These are phyloP conservation scores for Ambastaia sidthimunki DNA, from an alignment of 2,797 vertebrate genomes.

Conservation along the genomic window DNA sequence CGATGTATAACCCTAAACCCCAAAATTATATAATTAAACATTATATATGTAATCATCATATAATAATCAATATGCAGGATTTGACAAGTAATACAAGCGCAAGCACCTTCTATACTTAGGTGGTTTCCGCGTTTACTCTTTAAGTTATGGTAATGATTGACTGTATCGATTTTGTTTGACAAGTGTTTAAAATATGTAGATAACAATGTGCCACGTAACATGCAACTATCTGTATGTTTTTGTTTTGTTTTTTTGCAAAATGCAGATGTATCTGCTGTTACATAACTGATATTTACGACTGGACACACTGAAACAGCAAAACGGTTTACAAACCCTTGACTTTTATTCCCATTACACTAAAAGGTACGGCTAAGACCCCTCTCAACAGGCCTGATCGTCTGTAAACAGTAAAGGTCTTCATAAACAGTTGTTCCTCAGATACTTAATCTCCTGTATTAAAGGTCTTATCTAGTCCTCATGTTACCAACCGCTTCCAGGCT, in stretches of 20 bases:
- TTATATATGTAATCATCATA: neutral
- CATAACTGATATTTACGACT: neutral
- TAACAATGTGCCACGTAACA: neutral
- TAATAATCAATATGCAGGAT: neutral
- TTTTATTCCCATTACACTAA: neutral
- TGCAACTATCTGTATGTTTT: neutral
- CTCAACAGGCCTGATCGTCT: neutral
- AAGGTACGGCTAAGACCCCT: neutral
- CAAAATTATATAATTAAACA: neutral
- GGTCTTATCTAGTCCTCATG: slow-evolving; percentile 10
- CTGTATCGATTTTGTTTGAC: neutral
- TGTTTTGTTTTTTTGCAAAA: neutral
- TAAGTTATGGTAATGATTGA: too few relatives aligned
- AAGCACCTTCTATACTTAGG: neutral
- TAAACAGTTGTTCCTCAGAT: neutral
- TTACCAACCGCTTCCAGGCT: neutral
- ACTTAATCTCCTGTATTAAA: slow-evolving; percentile 13
- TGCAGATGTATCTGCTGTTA: neutral
- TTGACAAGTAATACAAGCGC: neutral
- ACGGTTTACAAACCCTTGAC: neutral
- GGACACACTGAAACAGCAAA: neutral
- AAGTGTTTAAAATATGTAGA: neutral
- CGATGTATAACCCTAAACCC: slow-evolving; percentile 92
- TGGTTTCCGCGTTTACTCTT: too few relatives aligned
- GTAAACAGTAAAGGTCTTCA: neutral